These are phyloP conservation scores for Colistium nudipinnis DNA, from an alignment of 2,113 vertebrate genomes.

Conservation along the genomic window DNA sequence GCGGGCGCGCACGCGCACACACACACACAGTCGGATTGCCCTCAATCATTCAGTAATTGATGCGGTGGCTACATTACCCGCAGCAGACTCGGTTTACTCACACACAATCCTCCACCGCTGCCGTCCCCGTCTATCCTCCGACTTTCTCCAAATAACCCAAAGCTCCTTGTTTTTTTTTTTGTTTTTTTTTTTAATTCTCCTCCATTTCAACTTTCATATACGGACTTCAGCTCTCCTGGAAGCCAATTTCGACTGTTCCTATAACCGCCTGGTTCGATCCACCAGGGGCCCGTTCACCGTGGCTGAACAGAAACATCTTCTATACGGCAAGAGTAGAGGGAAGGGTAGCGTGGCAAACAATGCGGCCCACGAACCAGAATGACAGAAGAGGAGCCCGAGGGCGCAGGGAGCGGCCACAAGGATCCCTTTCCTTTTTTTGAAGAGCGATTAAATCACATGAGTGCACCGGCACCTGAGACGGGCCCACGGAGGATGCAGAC, in stretches of 20 bases:
- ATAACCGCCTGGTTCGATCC: constrained; percentile 79
- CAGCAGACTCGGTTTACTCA: constrained; percentile 57
- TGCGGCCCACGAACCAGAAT: constrained; percentile 55
- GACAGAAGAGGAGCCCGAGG: constrained; percentile 70
- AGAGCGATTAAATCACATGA: constrained; percentile 66
- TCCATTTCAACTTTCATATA: constrained; percentile 73
- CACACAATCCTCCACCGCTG: not conserved
- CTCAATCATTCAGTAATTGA: constrained; percentile 79
- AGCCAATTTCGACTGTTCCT: constrained; percentile 80
- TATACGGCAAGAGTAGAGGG: constrained; percentile 49
- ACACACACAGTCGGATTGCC: constrained; percentile 53
- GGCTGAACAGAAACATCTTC: constrained; percentile 59
- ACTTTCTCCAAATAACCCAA: constrained; percentile 67
- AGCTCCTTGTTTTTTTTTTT: constrained; percentile 38
- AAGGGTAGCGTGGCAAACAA: constrained; percentile 72
- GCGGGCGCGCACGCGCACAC: too few species aligned
- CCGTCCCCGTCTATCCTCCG: constrained; percentile 13
- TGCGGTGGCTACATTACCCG: constrained; percentile 64
- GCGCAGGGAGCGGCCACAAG: constrained; percentile 53
- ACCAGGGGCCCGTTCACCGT: constrained; percentile 65
- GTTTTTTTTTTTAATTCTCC: constrained; percentile 31
- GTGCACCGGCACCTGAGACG: constrained; percentile 63
- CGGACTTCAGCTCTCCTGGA: constrained; percentile 80
- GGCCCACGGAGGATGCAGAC: constrained; percentile 14
- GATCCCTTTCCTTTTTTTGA: constrained; percentile 55